Evolutionary conservation across 2,113 vertebrate species (phyloP).

Genomic region (Martes martes): DNA sequence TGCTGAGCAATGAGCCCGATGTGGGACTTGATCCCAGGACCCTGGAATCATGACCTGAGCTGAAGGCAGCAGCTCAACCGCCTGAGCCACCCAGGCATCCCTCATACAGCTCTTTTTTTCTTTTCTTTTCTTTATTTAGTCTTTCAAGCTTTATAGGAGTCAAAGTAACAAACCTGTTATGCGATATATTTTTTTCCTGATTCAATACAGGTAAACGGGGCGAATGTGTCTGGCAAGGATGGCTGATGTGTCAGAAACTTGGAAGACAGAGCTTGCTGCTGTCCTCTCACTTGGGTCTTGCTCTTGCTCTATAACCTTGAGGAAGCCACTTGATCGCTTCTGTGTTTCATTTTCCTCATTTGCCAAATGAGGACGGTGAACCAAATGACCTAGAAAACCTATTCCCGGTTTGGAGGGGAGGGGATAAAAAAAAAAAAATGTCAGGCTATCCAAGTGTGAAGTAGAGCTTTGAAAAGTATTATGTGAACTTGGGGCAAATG

Average conservation of each 20-base stretch:
- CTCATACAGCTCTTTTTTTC: not conserved
- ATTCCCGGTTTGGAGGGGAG: not conserved
- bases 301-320: conserved; percentile 35
- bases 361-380: not conserved
- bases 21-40: no score
- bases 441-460: not conserved
- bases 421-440: no score
- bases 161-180: not conserved
- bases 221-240: not conserved
- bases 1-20: no score
- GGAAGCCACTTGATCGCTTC: not conserved
- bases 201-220: not conserved
- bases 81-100: no score
- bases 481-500: not conserved
- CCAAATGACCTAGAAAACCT: conserved; percentile 9
- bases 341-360: conserved; percentile 2
- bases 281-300: not conserved
- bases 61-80: no score
- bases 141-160: not conserved
- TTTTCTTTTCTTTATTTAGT: not conserved
- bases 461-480: not conserved
- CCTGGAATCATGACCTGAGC: no score
- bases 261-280: not conserved
- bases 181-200: not conserved
- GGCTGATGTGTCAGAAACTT: not conserved